A percentile compares a stretch with the other conserved stretches of the same genome.
phyloP scores from a whole-genome alignment of 2,888 invertebrate genomes.

The Epicampocera succincta region DNA sequence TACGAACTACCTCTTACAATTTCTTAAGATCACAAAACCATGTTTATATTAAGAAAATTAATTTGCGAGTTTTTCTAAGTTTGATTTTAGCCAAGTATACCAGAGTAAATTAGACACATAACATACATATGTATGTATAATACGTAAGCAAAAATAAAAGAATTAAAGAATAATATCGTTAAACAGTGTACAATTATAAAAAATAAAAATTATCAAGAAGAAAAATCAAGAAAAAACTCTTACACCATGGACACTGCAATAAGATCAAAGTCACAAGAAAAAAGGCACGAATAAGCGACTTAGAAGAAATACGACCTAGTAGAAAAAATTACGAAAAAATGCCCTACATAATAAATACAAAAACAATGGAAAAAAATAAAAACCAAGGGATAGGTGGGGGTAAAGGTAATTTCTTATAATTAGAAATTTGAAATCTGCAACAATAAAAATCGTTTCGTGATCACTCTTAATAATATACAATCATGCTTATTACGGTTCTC shows the following conservation, averaged over 20 bases:
- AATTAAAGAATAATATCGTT: not conserved
- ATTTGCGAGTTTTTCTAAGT: too few species aligned
- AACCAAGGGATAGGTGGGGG: not conserved
- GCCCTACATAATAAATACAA: constrained; percentile 36
- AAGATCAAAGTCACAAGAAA: constrained; percentile 34
- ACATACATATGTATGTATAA: not conserved
- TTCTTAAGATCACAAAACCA: too few species aligned
- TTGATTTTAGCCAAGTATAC: too few species aligned
- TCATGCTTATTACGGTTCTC: too few species aligned
- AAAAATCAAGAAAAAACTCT: constrained; percentile 12
- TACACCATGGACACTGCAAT: not conserved
- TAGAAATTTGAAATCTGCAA: too few species aligned
- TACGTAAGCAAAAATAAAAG: constrained; percentile 20
- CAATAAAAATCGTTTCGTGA: too few species aligned
- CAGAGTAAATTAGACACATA: not conserved
- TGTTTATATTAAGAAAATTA: too few species aligned
- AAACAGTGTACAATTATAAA: constrained; percentile 5
- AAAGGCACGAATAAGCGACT: not conserved
- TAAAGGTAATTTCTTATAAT: constrained; percentile 13
- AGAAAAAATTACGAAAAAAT: constrained; percentile 21
- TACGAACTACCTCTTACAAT: too few species aligned
- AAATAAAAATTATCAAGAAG: not conserved
- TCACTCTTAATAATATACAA: too few species aligned
- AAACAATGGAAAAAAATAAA: constrained; percentile 15
- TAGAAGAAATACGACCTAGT: constrained; percentile 19